Evolutionary conservation across 1,140 invertebrate species (phyloP).

Genomic region (Platyura marginata): DNA sequence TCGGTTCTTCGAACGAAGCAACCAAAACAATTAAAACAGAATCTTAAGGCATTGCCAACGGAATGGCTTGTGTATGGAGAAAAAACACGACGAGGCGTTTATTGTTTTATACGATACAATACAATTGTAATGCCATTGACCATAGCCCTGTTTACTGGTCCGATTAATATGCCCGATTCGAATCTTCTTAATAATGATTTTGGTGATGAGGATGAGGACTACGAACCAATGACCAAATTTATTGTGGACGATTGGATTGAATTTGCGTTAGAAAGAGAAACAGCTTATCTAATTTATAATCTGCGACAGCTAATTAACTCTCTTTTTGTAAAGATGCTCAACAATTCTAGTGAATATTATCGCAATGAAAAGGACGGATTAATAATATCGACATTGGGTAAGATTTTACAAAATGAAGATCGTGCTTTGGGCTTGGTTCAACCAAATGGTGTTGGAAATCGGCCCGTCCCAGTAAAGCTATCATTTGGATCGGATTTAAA

Average conservation of each 20-base stretch:
- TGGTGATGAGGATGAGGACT: conserved; percentile 35
- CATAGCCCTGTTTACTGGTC: conserved; percentile 61
- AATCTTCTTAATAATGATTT: conserved; percentile 24
- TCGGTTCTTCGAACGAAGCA: conserved; percentile 37
- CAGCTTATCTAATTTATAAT: conserved; percentile 44
- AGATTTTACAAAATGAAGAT: no score
- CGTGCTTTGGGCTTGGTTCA: no score
- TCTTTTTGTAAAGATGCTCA: conserved; percentile 8
- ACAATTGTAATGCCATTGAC: conserved; percentile 63
- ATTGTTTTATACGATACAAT: conserved; percentile 49
- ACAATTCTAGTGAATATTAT: no score
- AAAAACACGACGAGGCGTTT: conserved; percentile 42
- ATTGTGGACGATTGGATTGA: conserved; percentile 61
- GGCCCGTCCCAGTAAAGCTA: no score
- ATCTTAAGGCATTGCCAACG: conserved; percentile 35
- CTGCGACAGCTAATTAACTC: conserved; percentile 58
- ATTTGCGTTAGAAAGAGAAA: conserved; percentile 48
- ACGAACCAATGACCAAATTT: conserved; percentile 23
- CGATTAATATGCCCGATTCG: conserved; percentile 33
- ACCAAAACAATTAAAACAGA: conserved; percentile 17
- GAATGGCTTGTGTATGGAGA: conserved; percentile 79
- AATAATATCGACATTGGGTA: no score
- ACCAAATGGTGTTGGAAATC: no score
- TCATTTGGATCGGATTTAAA: no score
- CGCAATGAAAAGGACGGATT: no score